Base-by-base conservation (phyloP, 2,113 vertebrate species). In the Mastomys coucha region DNA sequence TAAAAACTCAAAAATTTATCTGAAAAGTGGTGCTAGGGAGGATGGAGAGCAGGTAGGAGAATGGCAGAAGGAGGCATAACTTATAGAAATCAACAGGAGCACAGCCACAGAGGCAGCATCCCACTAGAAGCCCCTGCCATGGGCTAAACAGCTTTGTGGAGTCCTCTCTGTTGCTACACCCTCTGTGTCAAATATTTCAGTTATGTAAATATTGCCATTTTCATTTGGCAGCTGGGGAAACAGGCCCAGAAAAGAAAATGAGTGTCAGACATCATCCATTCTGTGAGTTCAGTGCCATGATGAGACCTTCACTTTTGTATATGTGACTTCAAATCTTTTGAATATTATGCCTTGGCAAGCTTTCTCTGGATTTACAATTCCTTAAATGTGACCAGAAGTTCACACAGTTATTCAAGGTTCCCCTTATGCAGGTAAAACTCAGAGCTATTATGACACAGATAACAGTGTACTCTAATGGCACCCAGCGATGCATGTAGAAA, bases 151-250 rank as follows among this genome's bases (percentile, higher is more conserved):
- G 82, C 26, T 67, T 16, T 20, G 16, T 11, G 3, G 7, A 42
- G 24, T 16, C 26, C 26, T 63, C n/a, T 31, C n/a, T 45, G 0
- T 65, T 3, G 0, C 0, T 28, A 20, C 16, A 65, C 0, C 6
- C 20, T 60, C 20, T 60, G 20, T 60, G 58, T 6, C 19, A 7
- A 24, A 24, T 24, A 63, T 63, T 63, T 63, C 60, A 63, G 7
- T 51, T 69, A 45, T 69, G 31, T 69, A 70, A 33, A 70, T 3
- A 53, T 13, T 51, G 45, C 11, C 63, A 69, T 87, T 70, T 49
- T 6, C 5, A n/a, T 45, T 6, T 69, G 65, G 65, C 19, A 51
- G 42, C 45, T 53, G 31, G n/a, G 42, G 28, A 87, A 87, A 87
- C 33, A n/a, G 63, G 3, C 19, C 42, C 85, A 87, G 45, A 51